These are phyloP conservation scores for Sula dactylatra DNA, from an alignment of 2,113 vertebrate species.

Conservation along the genomic window DNA sequence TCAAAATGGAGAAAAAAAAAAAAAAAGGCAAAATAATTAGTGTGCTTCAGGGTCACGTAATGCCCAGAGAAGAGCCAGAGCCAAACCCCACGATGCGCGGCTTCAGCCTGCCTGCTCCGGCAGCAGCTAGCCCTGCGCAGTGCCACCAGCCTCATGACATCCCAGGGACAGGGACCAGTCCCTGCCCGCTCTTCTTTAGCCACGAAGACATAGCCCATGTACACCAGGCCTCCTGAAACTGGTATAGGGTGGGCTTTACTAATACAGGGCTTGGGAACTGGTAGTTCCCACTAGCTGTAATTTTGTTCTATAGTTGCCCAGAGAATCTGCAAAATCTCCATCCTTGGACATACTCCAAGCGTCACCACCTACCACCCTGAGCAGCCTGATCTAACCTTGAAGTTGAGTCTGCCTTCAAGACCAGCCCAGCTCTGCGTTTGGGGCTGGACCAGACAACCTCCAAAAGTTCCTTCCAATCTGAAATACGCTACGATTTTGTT, in stretches of 20 bases:
- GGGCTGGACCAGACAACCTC: not conserved
- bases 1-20: not conserved
- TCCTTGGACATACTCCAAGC: not conserved
- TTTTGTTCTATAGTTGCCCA: not conserved
- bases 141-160: not conserved
- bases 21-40: fast-evolving
- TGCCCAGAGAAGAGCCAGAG: not conserved
- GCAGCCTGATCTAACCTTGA: not conserved
- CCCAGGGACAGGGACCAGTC: not conserved
- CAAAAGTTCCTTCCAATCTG: not conserved
- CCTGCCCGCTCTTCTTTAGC: not conserved
- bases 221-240: not conserved
- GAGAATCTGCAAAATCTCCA: not conserved
- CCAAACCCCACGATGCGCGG: fast-evolving
- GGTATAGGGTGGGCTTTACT: not conserved
- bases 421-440: not conserved
- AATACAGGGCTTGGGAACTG: not conserved
- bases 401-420: not conserved
- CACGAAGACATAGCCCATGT: fast-evolving
- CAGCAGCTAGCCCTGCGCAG: not conserved
- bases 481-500: not conserved
- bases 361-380: not conserved
- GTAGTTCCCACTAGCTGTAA: not conserved
- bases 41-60: not conserved
- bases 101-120: not conserved